These are phyloP conservation scores for Sebastes kiyomatsui DNA, from an alignment of 2,797 vertebrate genomes.

Conservation along the genomic window DNA sequence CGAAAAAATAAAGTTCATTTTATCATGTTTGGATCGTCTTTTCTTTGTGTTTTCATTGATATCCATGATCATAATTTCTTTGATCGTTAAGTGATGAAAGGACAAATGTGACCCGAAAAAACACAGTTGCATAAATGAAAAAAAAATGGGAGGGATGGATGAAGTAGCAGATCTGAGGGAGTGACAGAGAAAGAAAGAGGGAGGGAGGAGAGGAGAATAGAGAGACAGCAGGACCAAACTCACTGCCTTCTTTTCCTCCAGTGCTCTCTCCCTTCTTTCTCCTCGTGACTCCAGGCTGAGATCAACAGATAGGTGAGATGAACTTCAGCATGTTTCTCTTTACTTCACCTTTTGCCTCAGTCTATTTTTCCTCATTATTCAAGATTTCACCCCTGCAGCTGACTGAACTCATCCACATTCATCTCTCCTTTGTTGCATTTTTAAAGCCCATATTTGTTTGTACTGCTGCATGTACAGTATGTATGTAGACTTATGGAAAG, in stretches of 20 bases:
- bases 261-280: slow-evolving; percentile 59
- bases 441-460: neutral
- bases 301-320: slow-evolving; percentile 71
- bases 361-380: neutral
- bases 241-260: slow-evolving; percentile 54
- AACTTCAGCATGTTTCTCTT: neutral
- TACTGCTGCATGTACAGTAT: neutral
- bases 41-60: neutral
- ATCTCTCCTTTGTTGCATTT: neutral
- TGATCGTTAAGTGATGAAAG: slow-evolving; percentile 4
- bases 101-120: slow-evolving; percentile 28
- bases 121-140: slow-evolving; percentile 38
- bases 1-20: neutral
- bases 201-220: slow-evolving; percentile 75
- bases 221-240: slow-evolving; percentile 65
- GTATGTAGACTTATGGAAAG: neutral
- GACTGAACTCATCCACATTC: neutral
- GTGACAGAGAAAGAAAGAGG: slow-evolving; percentile 72
- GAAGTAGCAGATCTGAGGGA: slow-evolving; percentile 64
- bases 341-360: neutral
- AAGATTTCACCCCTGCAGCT: neutral
- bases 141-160: slow-evolving; percentile 67
- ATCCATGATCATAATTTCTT: neutral
- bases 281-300: slow-evolving; percentile 62
- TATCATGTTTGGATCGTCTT: neutral